Conservation (phyloP, 1,140 invertebrate genomes). For the Achroia grisella region DNA sequence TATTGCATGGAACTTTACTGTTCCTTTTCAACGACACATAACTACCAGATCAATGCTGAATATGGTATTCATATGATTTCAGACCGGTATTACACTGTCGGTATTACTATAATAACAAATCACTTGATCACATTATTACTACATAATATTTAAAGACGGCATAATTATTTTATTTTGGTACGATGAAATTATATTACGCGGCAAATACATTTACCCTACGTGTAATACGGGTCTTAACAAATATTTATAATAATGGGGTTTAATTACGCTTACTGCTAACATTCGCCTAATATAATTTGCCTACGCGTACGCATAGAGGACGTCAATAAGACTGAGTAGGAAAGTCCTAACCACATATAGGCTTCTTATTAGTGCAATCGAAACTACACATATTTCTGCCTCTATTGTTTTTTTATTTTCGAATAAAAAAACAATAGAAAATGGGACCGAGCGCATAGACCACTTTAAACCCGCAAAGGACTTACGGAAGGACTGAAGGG, state of each 20-base stretch:
- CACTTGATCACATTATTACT: not conserved
- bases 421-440: too few relatives aligned
- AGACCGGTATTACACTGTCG: constrained; percentile 13
- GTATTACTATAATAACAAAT: constrained; percentile 1
- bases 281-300: constrained; percentile 63
- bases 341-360: constrained; percentile 5
- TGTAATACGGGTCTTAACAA: constrained; percentile 14
- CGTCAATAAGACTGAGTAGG: constrained; percentile 53
- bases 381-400: too few relatives aligned
- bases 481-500: too few relatives aligned
- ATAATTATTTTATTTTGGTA: not conserved
- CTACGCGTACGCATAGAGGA: constrained; percentile 66
- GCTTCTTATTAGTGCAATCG: too few relatives aligned
- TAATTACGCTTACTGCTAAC: constrained; percentile 58
- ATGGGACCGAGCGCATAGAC: too few relatives aligned
- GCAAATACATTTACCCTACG: not conserved
- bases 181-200: too few relatives aligned
- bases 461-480: too few relatives aligned
- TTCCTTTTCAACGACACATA: constrained; percentile 28
- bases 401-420: too few relatives aligned
- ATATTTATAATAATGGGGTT: constrained; percentile 46
- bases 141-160: too few relatives aligned
- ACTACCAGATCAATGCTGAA: constrained; percentile 33
- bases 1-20: constrained; percentile 51
- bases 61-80: constrained; percentile 12